Conservation (phyloP, 2,888 invertebrate genomes). For the Amphipoea lucens region DNA sequence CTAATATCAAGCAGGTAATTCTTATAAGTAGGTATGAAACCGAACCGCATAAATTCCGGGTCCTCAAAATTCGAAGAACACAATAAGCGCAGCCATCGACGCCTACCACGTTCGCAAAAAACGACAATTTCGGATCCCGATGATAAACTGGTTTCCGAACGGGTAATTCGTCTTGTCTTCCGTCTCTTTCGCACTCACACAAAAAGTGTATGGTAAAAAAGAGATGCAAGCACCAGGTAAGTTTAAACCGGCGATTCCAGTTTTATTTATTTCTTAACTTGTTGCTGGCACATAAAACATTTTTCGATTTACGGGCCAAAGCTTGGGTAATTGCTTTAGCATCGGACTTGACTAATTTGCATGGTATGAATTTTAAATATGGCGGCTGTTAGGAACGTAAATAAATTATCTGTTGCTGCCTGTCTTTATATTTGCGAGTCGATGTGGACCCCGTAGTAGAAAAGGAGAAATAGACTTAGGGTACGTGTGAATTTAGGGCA, state of each 20-base stretch:
- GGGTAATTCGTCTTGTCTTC: constrained; percentile 79
- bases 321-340: constrained; percentile 80
- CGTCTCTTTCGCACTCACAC: constrained; percentile 68
- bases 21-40: constrained; percentile 62
- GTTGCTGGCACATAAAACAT: constrained; percentile 84
- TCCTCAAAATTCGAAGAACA: constrained; percentile 80
- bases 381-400: constrained; percentile 69
- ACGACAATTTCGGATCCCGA: constrained; percentile 76
- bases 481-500: constrained; percentile 23
- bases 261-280: constrained; percentile 90
- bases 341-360: constrained; percentile 82
- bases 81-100: constrained; percentile 84
- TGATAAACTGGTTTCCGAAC: constrained; percentile 88
- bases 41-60: constrained; percentile 66
- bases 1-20: constrained; percentile 50
- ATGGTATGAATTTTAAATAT: constrained; percentile 83
- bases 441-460: constrained; percentile 53
- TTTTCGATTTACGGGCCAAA: constrained; percentile 82
- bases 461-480: constrained; percentile 37
- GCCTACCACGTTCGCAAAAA: constrained; percentile 83
- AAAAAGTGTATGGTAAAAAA: constrained; percentile 59
- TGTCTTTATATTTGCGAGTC: constrained; percentile 72
- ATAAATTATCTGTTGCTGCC: constrained; percentile 76
- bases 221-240: constrained; percentile 65
- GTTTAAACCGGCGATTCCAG: constrained; percentile 79